Base-by-base conservation (phyloP, 2,888 invertebrate genomes). In the Pandemis heparana region DNA sequence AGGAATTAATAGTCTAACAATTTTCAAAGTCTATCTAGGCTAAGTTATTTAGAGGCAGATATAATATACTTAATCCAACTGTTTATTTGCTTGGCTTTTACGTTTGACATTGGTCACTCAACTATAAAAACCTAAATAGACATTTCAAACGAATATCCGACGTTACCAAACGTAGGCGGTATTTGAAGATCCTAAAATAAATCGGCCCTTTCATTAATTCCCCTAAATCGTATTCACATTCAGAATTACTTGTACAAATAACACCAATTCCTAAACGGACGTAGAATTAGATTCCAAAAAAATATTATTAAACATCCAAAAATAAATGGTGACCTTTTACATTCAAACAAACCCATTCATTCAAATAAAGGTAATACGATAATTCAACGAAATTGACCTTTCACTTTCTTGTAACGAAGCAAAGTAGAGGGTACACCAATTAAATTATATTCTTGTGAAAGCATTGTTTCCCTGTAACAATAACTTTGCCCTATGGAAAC, bases 381-480 rank as follows among this genome's bases (percentile, higher is more conserved):
- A 23, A 46, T 23, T 43, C 63, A 46, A 43, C 63, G 46, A 63
- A 32, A 46, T 23, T 12, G n/a, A 38, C 23, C 56, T 63, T 39
- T 63, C 12, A 56, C 12, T 38, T 56, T 53, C 43, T 32, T 46
- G 48, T 16, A 46, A 65, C 14, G 43, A 39, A 59, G 18, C 43
- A 46, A 16, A 39, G 39, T 38, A 38, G 46, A 7, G 43, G 39
- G 59, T 56, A 16, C 10, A 32, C 64, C 59, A 71, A 71, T 59
- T 65, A 65, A 59, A 38, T 60, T 46, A 65, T 59, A 60, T 65
- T 65, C 38, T 51, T 59, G 9, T 38, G 5, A 18, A 10, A 70
- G n/a, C 39, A 41, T 65, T 65, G 59, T 48, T 64, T 48, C 9
- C 46, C 59, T 23, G 66, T 18, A 43, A 46, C 43, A 51, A 48